Base-by-base conservation (phyloP, 2,113 vertebrate species). In the Scomber scombrus region DNA sequence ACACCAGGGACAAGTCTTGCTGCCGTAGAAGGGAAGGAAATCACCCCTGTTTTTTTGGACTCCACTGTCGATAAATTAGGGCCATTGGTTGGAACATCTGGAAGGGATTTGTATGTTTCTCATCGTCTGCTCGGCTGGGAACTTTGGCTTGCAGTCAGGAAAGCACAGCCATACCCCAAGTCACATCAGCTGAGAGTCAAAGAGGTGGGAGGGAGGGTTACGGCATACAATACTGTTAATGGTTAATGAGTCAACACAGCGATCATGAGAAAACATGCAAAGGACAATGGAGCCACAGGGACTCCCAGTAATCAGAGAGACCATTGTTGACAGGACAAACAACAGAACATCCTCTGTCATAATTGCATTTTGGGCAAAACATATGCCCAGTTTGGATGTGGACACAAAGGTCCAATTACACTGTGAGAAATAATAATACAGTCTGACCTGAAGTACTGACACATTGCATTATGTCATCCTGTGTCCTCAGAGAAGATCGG, bases 31-130 rank as follows among this genome's bases (percentile, higher is more conserved):
- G 79, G 46, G 85, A 61, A 78, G 79, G 65, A 85, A 82, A 85
- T 81, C 74, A 56, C 16, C 9, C 57, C 8, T 34, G 31, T 63
- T 82, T 71, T 75, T 69, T 75, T 31, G 34, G 80, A 63, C 57
- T 66, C 51, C 55, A 62, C 13, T 0, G 63, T 66, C 43, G 18
- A 82, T 84, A 87, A 91, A 84, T 81, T 65, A 77, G 79, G 29
- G 62, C 78, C 77, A 62, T 65, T 73, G 78, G 82, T 58, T 40
- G 71, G 57, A 89, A 91, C 92, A 93, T 93, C 91, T 93, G 92
- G 92, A 90, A 92, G 57, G 67, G 78, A 90, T 93, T 93, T 86
- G 67, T 47, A 57, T 81, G 84, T 88, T 93, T 91, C 89, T 92
- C 88, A 91, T 87, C 84, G 69, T 88, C 76, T 85, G 61, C 69